Evolutionary conservation across 2,888 invertebrate genomes (phyloP).

Genomic region (Caenorhabditis imperialis): DNA sequence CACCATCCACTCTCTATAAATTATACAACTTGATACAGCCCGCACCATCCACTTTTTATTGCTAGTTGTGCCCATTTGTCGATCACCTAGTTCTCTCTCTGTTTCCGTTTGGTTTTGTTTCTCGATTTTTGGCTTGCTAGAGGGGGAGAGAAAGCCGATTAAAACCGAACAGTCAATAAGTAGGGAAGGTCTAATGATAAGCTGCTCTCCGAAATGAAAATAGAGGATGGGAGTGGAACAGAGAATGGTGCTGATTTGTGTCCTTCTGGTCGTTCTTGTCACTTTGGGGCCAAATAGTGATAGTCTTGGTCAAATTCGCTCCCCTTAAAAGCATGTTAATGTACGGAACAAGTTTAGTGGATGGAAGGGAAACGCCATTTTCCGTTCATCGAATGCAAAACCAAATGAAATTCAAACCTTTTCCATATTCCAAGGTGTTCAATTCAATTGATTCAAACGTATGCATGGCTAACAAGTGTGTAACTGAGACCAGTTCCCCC

Average conservation of each 20-base stretch:
- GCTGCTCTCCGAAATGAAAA: slow-evolving; percentile 9
- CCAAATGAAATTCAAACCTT: slow-evolving; percentile 47
- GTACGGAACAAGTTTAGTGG: slow-evolving; percentile 50
- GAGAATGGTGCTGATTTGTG: slow-evolving; percentile 14
- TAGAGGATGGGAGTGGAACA: too few relatives aligned
- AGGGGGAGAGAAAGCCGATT: slow-evolving; percentile 6
- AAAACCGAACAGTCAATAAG: slow-evolving; percentile 51
- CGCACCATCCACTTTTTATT: slow-evolving; percentile 40
- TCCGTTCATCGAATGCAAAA: slow-evolving; percentile 37
- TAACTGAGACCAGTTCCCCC: slow-evolving; percentile 11
- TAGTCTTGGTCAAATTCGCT: slow-evolving; percentile 4
- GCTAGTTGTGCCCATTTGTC: slow-evolving; percentile 33
- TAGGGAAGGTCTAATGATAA: slow-evolving; percentile 34
- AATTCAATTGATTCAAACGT: slow-evolving; percentile 30
- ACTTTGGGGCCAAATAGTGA: too few relatives aligned
- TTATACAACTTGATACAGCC: slow-evolving; percentile 48
- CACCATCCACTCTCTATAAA: slow-evolving; percentile 23
- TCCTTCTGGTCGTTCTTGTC: too few relatives aligned
- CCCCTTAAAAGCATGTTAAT: slow-evolving; percentile 50
- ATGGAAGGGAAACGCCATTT: slow-evolving; percentile 24
- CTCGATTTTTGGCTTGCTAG: slow-evolving; percentile 1
- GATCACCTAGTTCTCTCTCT: slow-evolving; percentile 17
- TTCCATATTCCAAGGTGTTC: slow-evolving; percentile 36
- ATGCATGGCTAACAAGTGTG: background rate
- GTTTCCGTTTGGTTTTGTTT: slow-evolving; percentile 30